Evolutionary conservation across 2,888 invertebrate genomes (phyloP), one percentile per base, ranked within the genome.

Genomic region (Caenorhabditis angaria): DNA sequence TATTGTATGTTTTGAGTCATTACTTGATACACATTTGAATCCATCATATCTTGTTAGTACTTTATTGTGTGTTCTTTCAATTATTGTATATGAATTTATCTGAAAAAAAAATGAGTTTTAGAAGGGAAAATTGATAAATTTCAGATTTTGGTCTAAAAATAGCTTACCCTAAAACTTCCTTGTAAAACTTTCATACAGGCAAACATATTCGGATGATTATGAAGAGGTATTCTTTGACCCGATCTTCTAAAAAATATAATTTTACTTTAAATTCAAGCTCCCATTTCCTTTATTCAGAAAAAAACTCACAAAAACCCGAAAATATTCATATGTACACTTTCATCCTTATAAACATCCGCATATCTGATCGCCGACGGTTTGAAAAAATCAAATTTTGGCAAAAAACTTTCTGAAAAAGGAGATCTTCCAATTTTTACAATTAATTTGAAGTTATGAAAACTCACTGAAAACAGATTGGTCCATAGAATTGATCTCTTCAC

Each of bases 131-230:
- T 24, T 20, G 5, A n/a, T 51, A 12, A 18, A 27, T 28, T 3
- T 35, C 41, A 35, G 2, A 57, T 55, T 29, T 28, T 29, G 24
- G 4, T 8, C 12, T 6, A 56, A 63, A 0, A 63, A 66, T 41
- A 55, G 50, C 67, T 29, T n/a, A 83, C 64, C 25, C 27, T 56
- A 1, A 84, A 59, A 1, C 65, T 61, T 20, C 83, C 83, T 35
- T 71, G 69, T 20, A 83, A 51, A 14, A 81, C 79, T 54, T 78
- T 76, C 68, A 84, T 76, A 63, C 81, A 75, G 8, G 82, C 84
- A 61, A 72, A 65, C 65, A 80, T 80, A 8, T 61, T 53, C 8
- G 78, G 82, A 65, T 84, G 84, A 63, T 85, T 75, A 64, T 84
- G 84, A 12, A 84, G 70, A 0, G 84, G 84, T 20, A 84, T 77